These are phyloP conservation scores for Eucidaris tribuloides DNA, from an alignment of 35 echinoderm and acorn worm genomes.

Conservation along the genomic window DNA sequence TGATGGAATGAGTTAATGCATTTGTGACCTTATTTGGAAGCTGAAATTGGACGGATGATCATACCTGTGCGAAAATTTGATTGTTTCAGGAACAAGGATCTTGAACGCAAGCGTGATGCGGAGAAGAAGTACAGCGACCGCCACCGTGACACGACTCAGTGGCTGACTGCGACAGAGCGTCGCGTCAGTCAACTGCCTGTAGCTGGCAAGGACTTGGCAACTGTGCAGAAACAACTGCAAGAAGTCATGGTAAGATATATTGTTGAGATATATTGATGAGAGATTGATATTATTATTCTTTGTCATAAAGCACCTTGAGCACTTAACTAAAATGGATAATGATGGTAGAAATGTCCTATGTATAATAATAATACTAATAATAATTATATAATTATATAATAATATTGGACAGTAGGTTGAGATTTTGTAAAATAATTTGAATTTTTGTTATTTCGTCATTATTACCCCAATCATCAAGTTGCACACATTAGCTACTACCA, in stretches of 20 bases:
- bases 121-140: conserved; percentile 58
- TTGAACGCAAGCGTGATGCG: conserved; percentile 62
- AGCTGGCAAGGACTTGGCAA: conserved; percentile 45
- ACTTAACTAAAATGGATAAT: neutral
- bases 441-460: neutral
- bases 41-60: neutral
- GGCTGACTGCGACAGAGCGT: conserved; percentile 70
- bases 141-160: conserved; percentile 38
- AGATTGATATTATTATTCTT: neutral
- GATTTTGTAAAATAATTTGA: no score
- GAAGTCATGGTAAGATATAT: conserved; percentile 55
- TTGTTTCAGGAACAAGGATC: conserved; percentile 51
- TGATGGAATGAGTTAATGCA: neutral
- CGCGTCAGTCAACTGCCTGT: conserved; percentile 41
- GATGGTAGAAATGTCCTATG: neutral
- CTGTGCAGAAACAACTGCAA: conserved; percentile 64
- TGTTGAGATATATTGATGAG: neutral
- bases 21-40: neutral
- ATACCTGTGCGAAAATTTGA: neutral
- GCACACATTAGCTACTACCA: no score
- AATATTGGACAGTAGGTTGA: neutral
- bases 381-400: neutral
- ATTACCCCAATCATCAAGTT: neutral
- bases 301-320: neutral
- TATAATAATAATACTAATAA: neutral